A percentile compares a stretch with the other conserved stretches of the same genome.
Evolutionary conservation across 1,140 invertebrate species (phyloP).

Genomic region (Lysiphlebus fabarum): DNA sequence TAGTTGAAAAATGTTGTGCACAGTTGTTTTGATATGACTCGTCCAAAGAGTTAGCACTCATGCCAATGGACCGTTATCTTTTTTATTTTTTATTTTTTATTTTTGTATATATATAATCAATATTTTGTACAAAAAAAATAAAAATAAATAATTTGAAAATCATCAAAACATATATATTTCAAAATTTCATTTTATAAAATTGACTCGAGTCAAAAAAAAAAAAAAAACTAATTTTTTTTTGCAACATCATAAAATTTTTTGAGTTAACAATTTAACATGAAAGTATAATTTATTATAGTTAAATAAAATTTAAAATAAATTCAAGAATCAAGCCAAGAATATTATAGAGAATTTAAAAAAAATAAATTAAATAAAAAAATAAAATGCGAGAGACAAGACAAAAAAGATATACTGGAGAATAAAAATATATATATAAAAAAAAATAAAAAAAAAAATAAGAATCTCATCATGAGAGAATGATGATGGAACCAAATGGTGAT

Average conservation of each 20-base stretch:
- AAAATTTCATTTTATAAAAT: not conserved
- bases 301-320: constrained; percentile 46
- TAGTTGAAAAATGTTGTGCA: constrained; percentile 45
- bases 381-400: constrained; percentile 20
- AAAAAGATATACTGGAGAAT: constrained; percentile 7
- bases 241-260: constrained; percentile 20
- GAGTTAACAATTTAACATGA: no score
- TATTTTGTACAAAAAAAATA: not conserved
- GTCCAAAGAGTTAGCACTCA: constrained; percentile 17
- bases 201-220: constrained; percentile 4
- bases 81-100: not conserved
- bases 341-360: no score
- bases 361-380: no score
- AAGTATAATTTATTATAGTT: constrained; percentile 48
- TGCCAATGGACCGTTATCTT: constrained; percentile 34
- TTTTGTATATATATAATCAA: no score
- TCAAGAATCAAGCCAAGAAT: not conserved
- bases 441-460: no score
- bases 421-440: constrained; percentile 18
- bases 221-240: constrained; percentile 33
- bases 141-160: not conserved
- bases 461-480: constrained; percentile 26
- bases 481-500: constrained; percentile 33
- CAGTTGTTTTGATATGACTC: constrained; percentile 17
- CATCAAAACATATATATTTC: not conserved